Conservation (phyloP, 2,113 vertebrate species). For the Thomomys bottae region DNA sequence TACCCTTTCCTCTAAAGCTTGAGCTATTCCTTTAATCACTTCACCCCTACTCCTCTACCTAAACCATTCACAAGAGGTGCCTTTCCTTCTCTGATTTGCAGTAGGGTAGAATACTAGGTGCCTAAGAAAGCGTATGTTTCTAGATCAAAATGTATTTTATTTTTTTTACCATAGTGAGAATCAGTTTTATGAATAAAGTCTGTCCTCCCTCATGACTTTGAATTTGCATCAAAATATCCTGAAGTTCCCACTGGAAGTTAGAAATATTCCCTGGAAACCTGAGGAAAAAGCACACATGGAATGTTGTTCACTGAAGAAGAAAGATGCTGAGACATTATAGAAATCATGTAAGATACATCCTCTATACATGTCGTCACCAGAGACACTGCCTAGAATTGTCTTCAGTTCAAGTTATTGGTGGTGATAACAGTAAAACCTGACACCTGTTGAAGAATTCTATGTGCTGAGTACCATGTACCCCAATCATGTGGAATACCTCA, state of each 20-base stretch:
- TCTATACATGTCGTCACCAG: background rate
- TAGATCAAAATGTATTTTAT: background rate
- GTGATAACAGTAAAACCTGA: background rate
- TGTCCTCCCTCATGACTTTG: background rate
- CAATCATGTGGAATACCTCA: background rate
- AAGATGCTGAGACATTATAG: background rate
- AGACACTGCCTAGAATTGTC: background rate
- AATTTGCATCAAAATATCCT: background rate
- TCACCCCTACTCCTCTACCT: background rate
- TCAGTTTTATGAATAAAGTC: conserved; percentile 8
- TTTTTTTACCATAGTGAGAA: conserved; percentile 35
- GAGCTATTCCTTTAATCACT: background rate
- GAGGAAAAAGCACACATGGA: background rate
- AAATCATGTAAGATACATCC: background rate
- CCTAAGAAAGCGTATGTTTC: background rate
- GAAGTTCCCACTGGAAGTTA: background rate
- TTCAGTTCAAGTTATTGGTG: background rate
- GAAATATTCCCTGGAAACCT: background rate
- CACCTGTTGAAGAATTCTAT: background rate
- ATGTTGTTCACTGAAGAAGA: background rate
- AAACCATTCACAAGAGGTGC: background rate
- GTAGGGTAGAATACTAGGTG: background rate
- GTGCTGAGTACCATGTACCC: background rate
- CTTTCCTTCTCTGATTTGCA: conserved; percentile 18
- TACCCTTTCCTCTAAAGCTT: conserved; percentile 14